Percentiles rank a stretch among this genome's conserved stretches.
These are phyloP conservation scores for Saguinus imperator DNA, from an alignment of 2,113 vertebrate genomes.

Conservation along the genomic window DNA sequence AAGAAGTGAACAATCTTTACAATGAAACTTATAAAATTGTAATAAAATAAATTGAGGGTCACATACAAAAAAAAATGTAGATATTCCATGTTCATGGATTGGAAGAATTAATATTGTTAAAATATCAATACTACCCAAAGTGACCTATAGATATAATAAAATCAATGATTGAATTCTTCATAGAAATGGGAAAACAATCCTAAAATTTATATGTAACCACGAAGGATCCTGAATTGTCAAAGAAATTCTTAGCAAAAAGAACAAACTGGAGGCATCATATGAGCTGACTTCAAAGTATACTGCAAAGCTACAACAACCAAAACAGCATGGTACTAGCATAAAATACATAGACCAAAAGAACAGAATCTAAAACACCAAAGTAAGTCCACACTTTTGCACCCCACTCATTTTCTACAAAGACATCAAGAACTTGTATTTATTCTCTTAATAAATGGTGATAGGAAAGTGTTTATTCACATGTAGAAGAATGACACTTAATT, in stretches of 20 bases:
- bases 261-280: neutral
- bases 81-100: neutral
- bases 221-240: neutral
- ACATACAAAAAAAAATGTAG: neutral
- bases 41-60: neutral
- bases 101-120: neutral
- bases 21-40: neutral
- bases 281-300: neutral
- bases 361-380: neutral
- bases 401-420: neutral
- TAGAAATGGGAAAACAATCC: neutral
- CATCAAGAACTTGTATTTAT: neutral
- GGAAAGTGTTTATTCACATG: neutral
- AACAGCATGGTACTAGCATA: neutral
- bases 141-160: neutral
- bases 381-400: neutral
- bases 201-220: neutral
- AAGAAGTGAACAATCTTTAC: neutral
- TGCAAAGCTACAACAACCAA: neutral
- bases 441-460: neutral
- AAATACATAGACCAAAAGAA: neutral
- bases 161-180: neutral
- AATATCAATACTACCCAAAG: neutral
- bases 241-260: neutral
- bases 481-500: neutral